Conservation (phyloP, 1,140 invertebrate species). For the Protaetia brevitarsis region DNA sequence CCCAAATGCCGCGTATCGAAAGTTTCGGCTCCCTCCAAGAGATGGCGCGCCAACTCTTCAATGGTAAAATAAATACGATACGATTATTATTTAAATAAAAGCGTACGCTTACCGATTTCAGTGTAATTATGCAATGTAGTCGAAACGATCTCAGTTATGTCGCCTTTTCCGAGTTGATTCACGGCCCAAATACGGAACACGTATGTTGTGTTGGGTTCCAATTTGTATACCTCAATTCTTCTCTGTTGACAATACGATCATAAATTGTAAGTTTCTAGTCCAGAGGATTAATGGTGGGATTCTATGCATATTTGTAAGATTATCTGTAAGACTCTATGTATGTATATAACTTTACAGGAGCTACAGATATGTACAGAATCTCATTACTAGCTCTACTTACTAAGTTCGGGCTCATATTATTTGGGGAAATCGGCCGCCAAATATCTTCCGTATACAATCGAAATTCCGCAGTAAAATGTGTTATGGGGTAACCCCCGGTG, state of each 20-base stretch:
- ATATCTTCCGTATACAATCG: constrained; percentile 55
- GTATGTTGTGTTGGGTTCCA: constrained; percentile 82
- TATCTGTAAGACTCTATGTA: no score
- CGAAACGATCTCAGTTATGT: constrained; percentile 69
- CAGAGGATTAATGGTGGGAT: no score
- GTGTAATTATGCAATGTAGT: constrained; percentile 54
- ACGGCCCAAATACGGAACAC: constrained; percentile 84
- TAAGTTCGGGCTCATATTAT: constrained; percentile 69
- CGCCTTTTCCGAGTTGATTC: constrained; percentile 74
- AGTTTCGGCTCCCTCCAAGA: constrained; percentile 66
- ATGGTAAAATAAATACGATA: not conserved
- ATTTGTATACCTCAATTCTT: constrained; percentile 81
- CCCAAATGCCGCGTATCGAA: constrained; percentile 84
- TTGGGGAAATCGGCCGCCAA: constrained; percentile 71
- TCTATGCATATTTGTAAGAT: no score
- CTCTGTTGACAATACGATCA: no score
- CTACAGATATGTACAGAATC: no score
- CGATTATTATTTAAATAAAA: not conserved
- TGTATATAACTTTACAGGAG: no score
- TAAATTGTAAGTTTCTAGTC: no score
- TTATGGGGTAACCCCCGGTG: constrained; percentile 74
- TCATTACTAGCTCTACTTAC: not conserved
- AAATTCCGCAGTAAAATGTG: constrained; percentile 73
- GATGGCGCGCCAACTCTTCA: constrained; percentile 67
- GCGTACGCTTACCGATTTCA: constrained; percentile 42